phyloP scores from a whole-genome alignment of 2,797 vertebrate genomes.

The Periparus ater region DNA sequence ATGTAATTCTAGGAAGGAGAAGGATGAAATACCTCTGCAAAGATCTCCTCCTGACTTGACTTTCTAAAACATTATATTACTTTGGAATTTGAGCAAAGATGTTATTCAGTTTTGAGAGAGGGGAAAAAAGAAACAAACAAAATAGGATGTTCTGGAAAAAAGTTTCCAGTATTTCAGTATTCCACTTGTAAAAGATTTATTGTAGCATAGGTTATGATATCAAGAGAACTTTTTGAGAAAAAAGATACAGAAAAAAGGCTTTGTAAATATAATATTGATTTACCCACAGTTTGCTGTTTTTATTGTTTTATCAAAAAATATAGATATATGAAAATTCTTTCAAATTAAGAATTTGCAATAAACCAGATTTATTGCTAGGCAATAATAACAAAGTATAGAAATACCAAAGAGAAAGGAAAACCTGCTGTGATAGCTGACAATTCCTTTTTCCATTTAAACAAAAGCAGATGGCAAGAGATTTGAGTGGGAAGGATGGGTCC shows the following conservation, averaged over 20 bases:
- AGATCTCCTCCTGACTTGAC: not conserved
- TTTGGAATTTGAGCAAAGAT: not conserved
- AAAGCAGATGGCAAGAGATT: not conserved
- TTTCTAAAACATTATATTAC: not conserved
- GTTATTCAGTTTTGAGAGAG: not conserved
- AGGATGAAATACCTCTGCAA: not conserved
- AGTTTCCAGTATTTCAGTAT: not conserved
- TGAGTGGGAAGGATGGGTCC: not conserved
- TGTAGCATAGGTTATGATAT: not conserved
- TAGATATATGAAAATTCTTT: not conserved
- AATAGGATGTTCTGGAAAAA: not conserved
- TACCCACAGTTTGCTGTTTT: not conserved
- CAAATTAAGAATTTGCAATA: not conserved
- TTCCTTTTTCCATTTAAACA: not conserved
- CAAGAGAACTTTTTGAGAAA: not conserved
- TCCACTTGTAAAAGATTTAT: not conserved
- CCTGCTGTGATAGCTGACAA: not conserved
- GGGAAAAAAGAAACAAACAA: not conserved
- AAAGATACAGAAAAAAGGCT: not conserved
- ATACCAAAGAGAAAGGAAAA: not conserved
- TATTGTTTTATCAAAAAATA: not conserved
- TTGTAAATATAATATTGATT: not conserved
- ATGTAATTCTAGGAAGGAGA: not conserved
- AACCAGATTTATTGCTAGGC: not conserved
- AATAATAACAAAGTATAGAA: not conserved